Evolutionary conservation across 2,888 invertebrate genomes (phyloP).

Genomic region (Tridacna gigas): DNA sequence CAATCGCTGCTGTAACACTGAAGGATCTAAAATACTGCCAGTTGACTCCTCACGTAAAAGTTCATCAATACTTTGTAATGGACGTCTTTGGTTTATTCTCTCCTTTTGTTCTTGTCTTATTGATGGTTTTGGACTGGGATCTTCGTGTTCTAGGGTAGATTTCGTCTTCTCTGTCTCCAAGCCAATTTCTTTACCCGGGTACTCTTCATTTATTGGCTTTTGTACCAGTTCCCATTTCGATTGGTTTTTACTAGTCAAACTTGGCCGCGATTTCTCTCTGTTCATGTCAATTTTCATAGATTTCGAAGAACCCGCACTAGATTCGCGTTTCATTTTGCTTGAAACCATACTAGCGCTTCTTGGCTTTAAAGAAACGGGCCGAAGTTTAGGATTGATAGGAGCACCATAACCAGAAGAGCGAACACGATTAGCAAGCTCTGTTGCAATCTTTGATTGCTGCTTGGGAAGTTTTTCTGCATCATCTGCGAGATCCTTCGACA

Average conservation of each 20-base stretch:
- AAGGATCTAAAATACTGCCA: constrained; percentile 49
- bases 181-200: not conserved
- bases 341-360: constrained; percentile 47
- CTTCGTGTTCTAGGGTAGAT: constrained; percentile 45
- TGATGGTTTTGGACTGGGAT: constrained; percentile 31
- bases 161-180: constrained; percentile 22
- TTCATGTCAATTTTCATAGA: constrained; percentile 19
- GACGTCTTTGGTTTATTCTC: not conserved
- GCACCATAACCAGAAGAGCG: constrained; percentile 64
- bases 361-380: constrained; percentile 54
- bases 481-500: not conserved
- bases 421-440: constrained; percentile 41
- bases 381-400: constrained; percentile 48
- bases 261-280: constrained; percentile 30
- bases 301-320: constrained; percentile 54
- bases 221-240: constrained; percentile 42
- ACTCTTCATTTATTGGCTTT: constrained; percentile 5
- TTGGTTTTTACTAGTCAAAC: constrained; percentile 19
- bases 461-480: constrained; percentile 8
- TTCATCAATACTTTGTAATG: constrained; percentile 51
- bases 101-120: not conserved
- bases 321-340: constrained; percentile 37
- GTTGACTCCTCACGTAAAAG: constrained; percentile 59
- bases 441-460: constrained; percentile 38
- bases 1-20: constrained; percentile 46